A percentile compares a stretch with the other conserved stretches of the same genome.
phyloP scores from a whole-genome alignment of 2,113 vertebrate species.

The Myxocyprinus asiaticus region DNA sequence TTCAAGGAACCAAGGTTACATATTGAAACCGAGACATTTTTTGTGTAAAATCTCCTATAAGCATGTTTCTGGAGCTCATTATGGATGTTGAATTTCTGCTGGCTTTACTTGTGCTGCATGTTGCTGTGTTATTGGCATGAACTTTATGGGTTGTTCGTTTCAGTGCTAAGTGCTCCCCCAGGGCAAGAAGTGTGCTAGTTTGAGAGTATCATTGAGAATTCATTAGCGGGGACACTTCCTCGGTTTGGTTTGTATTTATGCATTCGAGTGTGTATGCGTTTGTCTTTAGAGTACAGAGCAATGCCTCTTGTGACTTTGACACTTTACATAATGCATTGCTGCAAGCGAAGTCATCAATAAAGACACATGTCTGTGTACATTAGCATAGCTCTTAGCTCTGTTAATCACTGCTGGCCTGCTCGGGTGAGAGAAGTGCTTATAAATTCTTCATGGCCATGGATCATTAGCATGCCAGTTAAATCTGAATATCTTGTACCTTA shows the following conservation, averaged over 20 bases:
- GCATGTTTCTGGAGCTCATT: background rate
- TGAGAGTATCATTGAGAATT: conserved; percentile 15
- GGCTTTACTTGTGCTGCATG: background rate
- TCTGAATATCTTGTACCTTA: background rate
- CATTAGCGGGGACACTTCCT: conserved; percentile 28
- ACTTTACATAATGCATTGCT: conserved; percentile 35
- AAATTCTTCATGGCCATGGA: conserved; percentile 25
- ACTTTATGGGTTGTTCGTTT: conserved; percentile 16
- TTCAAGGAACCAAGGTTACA: too few relatives aligned
- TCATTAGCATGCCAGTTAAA: conserved; percentile 30
- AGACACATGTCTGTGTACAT: conserved; percentile 34
- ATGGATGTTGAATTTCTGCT: background rate
- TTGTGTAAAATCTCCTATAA: background rate
- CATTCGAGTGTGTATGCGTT: conserved; percentile 31
- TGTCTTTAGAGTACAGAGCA: conserved; percentile 22
- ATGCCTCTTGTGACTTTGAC: conserved; percentile 33
- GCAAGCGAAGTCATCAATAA: conserved; percentile 28
- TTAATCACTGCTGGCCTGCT: conserved; percentile 34
- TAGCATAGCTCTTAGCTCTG: conserved; percentile 36
- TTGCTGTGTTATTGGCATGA: background rate
- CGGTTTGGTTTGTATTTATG: conserved; percentile 38
- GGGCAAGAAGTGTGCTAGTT: background rate
- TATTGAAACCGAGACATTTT: too few relatives aligned
- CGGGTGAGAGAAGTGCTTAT: background rate
- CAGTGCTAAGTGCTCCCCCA: conserved; percentile 30